phyloP scores from a whole-genome alignment of 2,888 invertebrate genomes.

The Trisateles emortualis region DNA sequence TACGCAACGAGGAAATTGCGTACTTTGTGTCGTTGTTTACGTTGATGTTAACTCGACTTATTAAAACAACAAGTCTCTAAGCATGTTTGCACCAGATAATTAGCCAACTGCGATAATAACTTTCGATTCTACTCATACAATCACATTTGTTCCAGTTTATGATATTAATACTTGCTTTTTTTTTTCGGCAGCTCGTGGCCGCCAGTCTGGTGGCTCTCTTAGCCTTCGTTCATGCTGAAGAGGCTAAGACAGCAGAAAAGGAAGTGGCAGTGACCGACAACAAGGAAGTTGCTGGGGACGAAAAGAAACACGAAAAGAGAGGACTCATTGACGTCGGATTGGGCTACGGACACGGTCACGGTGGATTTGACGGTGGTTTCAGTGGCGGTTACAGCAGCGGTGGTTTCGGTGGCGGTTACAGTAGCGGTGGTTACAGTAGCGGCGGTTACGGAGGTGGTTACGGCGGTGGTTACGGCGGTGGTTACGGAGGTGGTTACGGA shows the following conservation, averaged over 20 bases:
- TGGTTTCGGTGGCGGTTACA: conserved; percentile 56
- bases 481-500: conserved; percentile 62
- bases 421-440: conserved; percentile 55
- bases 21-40: conserved; percentile 56
- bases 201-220: conserved; percentile 89
- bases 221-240: conserved; percentile 87
- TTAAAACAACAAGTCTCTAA: conserved; percentile 52
- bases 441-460: conserved; percentile 54
- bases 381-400: conserved; percentile 62
- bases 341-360: conserved; percentile 77
- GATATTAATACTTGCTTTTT: conserved; percentile 35
- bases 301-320: conserved; percentile 92
- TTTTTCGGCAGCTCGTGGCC: conserved; percentile 82
- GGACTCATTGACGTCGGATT: conserved; percentile 88
- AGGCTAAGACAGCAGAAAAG: conserved; percentile 86
- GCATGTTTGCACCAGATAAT: conserved; percentile 63
- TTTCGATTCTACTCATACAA: conserved; percentile 55
- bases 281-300: conserved; percentile 84
- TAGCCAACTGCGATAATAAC: conserved; percentile 59
- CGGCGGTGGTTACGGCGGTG: conserved; percentile 58
- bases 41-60: conserved; percentile 59
- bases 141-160: conserved; percentile 53
- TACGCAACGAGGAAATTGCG: conserved; percentile 74
- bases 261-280: conserved; percentile 86
- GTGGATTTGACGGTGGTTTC: conserved; percentile 58